Base-by-base conservation (phyloP, 1,140 invertebrate species). In the Drosophila murphyi region DNA sequence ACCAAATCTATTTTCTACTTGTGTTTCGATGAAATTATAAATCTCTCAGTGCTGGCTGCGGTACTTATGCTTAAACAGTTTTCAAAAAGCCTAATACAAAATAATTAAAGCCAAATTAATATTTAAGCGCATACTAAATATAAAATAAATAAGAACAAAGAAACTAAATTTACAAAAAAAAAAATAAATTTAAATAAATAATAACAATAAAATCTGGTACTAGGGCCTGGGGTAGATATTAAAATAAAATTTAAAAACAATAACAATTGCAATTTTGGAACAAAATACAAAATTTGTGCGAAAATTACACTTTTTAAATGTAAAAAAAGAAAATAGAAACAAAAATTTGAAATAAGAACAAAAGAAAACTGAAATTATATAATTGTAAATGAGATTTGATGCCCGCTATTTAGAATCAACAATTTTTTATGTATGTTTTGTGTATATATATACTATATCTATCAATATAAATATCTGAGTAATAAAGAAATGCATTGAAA, bases 401-500 rank as follows among this genome's bases (percentile, higher is more conserved):
- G 31, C 68, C 41, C 71, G 82, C 60, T 60, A 80, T 72, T 76
- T 43, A 67, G 72, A 76, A 72, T 76, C 82, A 82, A 75, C 63
- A 76, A 80, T 85, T 86, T 86, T 86, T 68, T 86, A 86, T 86
- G 82, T 86, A 86, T 87, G 82, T 86, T 86, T 74, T 86, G 76
- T 86, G 82, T 86, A 86, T 86, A 86, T 87, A 86, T 68, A 72
- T 32, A 71, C 59, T 67, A 56, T 73, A 74, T 70, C 57, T 69
- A 69, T 80, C 73, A 78, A 77, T 86, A 78, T 72, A 78, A 71
- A 61, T 75, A 75, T 83, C 72, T 76, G 78, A 87, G 71, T 86
- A 86, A 87, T 87, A 83, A 87, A 87, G 87, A 87, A 87, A 87
- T 82, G 79, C 82, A 87, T 87, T 87, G 76, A 79, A 87, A 87